Conservation (phyloP, 1,140 invertebrate species). For the Hyles vespertilio region DNA sequence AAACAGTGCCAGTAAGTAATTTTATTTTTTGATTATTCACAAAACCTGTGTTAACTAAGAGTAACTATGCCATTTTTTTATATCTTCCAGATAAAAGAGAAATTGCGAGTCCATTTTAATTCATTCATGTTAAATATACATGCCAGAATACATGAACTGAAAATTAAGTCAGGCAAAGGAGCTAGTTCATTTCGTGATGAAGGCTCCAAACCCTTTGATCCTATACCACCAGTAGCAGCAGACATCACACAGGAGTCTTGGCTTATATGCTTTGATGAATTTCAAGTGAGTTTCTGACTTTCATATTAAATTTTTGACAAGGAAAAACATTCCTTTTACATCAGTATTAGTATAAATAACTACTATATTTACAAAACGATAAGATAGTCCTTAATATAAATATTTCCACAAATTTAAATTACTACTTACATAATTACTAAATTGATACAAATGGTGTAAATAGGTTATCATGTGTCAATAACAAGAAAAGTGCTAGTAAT, state of each 20-base stretch:
- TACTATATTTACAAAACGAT: no score
- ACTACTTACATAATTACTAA: no score
- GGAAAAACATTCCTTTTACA: no score
- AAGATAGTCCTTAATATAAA: no score
- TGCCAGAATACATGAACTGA: slow-evolving; percentile 87
- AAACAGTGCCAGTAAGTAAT: slow-evolving; percentile 76
- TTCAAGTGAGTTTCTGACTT: slow-evolving; percentile 85
- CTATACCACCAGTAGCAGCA: slow-evolving; percentile 94
- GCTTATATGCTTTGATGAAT: slow-evolving; percentile 99
- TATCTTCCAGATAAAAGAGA: slow-evolving; percentile 76
- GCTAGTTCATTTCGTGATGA: slow-evolving; percentile 80
- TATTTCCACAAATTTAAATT: no score
- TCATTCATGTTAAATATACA: slow-evolving; percentile 99
- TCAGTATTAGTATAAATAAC: no score
- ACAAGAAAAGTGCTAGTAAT: no score
- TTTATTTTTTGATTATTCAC: not conserved
- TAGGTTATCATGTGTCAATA: no score
- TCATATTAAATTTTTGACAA: no score
- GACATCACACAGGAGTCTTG: slow-evolving; percentile 90
- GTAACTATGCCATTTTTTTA: not conserved
- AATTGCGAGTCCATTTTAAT: slow-evolving; percentile 95
- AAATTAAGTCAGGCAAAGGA: slow-evolving; percentile 80
- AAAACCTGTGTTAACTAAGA: no score
- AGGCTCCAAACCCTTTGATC: slow-evolving; percentile 90
- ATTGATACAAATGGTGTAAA: no score